These are phyloP conservation scores for Agrilus biguttatus DNA, from an alignment of 2,888 invertebrate genomes.

Conservation along the genomic window DNA sequence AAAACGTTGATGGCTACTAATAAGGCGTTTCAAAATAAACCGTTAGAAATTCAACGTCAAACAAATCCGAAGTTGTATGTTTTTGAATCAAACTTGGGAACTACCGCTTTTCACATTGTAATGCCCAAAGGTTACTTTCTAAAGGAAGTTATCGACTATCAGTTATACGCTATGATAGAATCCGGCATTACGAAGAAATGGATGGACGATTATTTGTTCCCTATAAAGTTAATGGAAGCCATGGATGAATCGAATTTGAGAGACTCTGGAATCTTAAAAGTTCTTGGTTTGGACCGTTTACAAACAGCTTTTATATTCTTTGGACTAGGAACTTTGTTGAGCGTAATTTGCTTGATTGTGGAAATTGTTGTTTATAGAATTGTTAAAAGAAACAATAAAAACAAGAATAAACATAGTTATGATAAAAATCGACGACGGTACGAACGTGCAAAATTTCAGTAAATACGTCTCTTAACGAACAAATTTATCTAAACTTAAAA, in stretches of 20 bases:
- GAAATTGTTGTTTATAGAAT: neutral
- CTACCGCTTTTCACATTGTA: slow-evolving; percentile 41
- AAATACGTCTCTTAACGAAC: too few relatives aligned
- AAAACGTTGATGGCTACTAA: slow-evolving; percentile 10
- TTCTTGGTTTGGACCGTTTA: neutral
- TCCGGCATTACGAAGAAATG: slow-evolving; percentile 35
- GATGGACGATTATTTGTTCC: slow-evolving; percentile 11
- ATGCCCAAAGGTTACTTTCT: slow-evolving; percentile 39
- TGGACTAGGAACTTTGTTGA: neutral
- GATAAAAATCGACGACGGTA: too few relatives aligned
- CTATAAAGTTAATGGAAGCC: neutral
- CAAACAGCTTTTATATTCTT: neutral
- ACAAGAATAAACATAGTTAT: too few relatives aligned
- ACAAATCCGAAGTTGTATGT: slow-evolving; percentile 10
- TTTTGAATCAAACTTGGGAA: slow-evolving; percentile 29
- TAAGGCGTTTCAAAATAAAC: slow-evolving; percentile 7
- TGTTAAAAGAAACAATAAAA: too few relatives aligned
- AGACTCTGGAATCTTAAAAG: too few relatives aligned
- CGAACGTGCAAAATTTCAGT: too few relatives aligned
- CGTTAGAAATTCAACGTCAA: slow-evolving; percentile 2
- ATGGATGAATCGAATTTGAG: too few relatives aligned
- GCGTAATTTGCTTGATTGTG: neutral
- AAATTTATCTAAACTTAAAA: too few relatives aligned
- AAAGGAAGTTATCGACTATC: slow-evolving; percentile 32
- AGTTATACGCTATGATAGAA: slow-evolving; percentile 33